phyloP scores from a whole-genome alignment of 2,113 vertebrate genomes.

The Indri indri region DNA sequence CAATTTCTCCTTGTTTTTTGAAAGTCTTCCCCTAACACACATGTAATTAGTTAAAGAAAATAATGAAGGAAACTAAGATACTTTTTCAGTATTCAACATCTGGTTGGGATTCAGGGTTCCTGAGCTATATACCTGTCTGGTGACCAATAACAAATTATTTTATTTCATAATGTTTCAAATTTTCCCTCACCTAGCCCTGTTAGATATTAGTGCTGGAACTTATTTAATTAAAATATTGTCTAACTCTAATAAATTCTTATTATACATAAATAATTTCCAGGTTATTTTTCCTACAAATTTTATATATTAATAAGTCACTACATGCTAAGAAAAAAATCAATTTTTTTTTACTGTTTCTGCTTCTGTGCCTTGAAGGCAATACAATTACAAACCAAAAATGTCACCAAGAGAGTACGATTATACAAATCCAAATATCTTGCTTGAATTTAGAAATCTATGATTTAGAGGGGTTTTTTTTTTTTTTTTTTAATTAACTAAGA shows the following conservation, averaged over 20 bases:
- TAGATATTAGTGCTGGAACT: not conserved
- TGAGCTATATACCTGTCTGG: not conserved
- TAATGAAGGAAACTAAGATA: not conserved
- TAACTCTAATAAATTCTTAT: not conserved
- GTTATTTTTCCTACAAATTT: not conserved
- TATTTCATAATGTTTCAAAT: not conserved
- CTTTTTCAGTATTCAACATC: not conserved
- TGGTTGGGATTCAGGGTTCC: not conserved
- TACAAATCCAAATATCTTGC: not conserved
- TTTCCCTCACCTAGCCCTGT: not conserved
- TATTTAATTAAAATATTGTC: not conserved
- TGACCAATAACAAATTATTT: not conserved
- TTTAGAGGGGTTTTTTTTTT: not conserved
- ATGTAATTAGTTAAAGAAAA: not conserved
- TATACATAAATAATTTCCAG: not conserved
- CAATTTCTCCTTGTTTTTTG: not conserved
- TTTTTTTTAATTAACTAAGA: constrained; percentile 2
- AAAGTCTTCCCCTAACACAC: not conserved
- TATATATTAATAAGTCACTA: not conserved
- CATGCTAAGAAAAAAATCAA: not conserved
- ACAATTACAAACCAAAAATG: not conserved
- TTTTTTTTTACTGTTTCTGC: not conserved
- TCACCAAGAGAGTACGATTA: not conserved
- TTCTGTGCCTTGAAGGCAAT: not conserved
- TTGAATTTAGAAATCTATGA: not conserved